Conservation (phyloP, 2,888 invertebrate species). For the Diaprepes abbreviatus region DNA sequence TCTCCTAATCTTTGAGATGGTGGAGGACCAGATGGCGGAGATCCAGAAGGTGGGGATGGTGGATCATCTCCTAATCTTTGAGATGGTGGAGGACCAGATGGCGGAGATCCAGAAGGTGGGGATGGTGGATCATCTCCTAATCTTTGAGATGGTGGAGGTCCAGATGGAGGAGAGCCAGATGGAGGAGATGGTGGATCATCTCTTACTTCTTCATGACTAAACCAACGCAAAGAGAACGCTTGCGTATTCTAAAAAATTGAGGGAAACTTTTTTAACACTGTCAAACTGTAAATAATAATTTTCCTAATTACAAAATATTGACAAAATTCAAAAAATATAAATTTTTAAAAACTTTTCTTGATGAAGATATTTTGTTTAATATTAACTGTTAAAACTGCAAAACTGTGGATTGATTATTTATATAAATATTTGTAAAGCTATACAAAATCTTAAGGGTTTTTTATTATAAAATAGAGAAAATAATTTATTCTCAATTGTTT, state of each 20-base stretch:
- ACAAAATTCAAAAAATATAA: too few relatives aligned
- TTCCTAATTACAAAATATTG: too few relatives aligned
- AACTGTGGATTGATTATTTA: too few relatives aligned
- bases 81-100: not conserved
- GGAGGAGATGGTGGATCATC: not conserved
- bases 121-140: slow-evolving; percentile 2
- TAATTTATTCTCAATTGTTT: too few relatives aligned
- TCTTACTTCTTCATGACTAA: not conserved
- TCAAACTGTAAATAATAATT: too few relatives aligned
- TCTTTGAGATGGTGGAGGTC: slow-evolving; percentile 15
- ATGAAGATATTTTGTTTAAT: too few relatives aligned
- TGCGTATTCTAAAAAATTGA: slow-evolving; percentile 4
- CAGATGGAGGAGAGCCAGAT: not conserved
- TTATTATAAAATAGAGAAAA: too few relatives aligned
- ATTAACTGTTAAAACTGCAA: too few relatives aligned
- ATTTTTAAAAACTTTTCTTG: too few relatives aligned
- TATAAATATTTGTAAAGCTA: too few relatives aligned
- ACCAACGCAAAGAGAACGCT: not conserved
- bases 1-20: not conserved
- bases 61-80: not conserved
- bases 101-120: slow-evolving; percentile 12
- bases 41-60: slow-evolving; percentile 13
- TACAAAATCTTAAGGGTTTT: too few relatives aligned
- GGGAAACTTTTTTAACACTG: too few relatives aligned
- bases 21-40: not conserved